A percentile compares a stretch with the other conserved stretches of the same genome.
phyloP scores from a whole-genome alignment of 2,113 vertebrate genomes.

The Rhea americana region DNA sequence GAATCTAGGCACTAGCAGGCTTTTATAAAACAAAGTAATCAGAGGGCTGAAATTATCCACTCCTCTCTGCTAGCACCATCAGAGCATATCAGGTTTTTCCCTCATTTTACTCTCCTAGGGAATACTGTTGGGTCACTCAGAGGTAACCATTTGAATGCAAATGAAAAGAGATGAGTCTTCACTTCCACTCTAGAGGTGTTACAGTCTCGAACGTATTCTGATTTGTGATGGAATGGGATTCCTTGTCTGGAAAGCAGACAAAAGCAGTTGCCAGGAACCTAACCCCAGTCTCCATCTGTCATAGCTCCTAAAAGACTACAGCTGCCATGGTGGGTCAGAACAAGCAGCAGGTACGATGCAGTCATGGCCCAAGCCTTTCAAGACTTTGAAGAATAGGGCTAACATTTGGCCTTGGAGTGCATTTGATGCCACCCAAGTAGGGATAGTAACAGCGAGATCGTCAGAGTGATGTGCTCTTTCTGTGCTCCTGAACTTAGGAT shows the following conservation, averaged over 20 bases:
- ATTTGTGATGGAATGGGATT: background rate
- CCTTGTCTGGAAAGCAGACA: background rate
- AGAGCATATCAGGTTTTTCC: background rate
- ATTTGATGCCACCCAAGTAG: background rate
- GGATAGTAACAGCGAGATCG: background rate
- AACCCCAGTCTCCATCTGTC: background rate
- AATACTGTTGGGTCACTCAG: background rate
- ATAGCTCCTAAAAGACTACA: background rate
- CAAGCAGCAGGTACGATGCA: slow-evolving; percentile 17
- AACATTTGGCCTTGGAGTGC: background rate
- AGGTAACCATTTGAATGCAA: background rate
- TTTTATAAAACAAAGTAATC: background rate
- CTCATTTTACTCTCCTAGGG: background rate
- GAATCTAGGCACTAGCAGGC: background rate
- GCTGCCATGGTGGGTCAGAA: background rate
- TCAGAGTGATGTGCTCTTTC: background rate
- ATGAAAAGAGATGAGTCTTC: background rate
- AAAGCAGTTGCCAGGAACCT: background rate
- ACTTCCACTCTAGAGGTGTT: background rate
- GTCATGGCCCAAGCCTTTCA: background rate
- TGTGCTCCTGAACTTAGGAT: background rate
- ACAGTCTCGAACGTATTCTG: background rate
- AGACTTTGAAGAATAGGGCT: background rate
- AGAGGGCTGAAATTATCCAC: slow-evolving; percentile 12
- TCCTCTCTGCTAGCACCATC: background rate